Evolutionary conservation across 2,888 invertebrate species (phyloP).

Genomic region (Ophioninae sp.): DNA sequence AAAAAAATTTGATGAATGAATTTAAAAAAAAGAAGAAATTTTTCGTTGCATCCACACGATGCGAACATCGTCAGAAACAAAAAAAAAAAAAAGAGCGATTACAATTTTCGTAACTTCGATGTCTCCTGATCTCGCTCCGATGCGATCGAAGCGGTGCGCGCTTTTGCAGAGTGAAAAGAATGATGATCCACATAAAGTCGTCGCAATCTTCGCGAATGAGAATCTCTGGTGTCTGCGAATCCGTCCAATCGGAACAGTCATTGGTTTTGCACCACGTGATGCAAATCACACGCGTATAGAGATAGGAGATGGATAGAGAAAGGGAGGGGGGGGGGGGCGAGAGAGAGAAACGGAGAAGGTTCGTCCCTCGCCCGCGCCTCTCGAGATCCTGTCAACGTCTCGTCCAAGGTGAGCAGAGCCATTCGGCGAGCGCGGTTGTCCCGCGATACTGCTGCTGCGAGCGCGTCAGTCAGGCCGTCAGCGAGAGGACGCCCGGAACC

Average conservation of each 20-base stretch:
- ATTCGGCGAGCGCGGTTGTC: slow-evolving; percentile 67
- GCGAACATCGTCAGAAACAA: no score
- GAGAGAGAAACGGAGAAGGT: slow-evolving; percentile 39
- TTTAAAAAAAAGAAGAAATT: no score
- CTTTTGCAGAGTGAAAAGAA: not conserved
- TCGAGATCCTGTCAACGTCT: slow-evolving; percentile 71
- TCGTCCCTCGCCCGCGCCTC: slow-evolving; percentile 62
- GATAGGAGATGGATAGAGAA: slow-evolving; percentile 33
- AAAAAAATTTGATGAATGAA: no score
- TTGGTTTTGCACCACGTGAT: slow-evolving; percentile 68
- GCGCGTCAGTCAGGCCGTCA: slow-evolving; percentile 65
- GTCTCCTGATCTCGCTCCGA: no score
- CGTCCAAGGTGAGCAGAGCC: slow-evolving; percentile 73
- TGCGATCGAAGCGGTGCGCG: not conserved
- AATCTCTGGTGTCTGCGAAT: slow-evolving; percentile 66
- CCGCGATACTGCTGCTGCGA: slow-evolving; percentile 57
- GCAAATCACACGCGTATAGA: slow-evolving; percentile 69
- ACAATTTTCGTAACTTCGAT: no score
- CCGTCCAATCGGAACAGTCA: slow-evolving; percentile 64
- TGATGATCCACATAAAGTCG: slow-evolving; percentile 44
- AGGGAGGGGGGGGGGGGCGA: slow-evolving; percentile 17
- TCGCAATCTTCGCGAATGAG: slow-evolving; percentile 62
- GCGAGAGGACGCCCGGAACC: slow-evolving; percentile 42
- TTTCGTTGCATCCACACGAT: no score
- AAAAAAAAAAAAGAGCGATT: no score